phyloP scores from a whole-genome alignment of 2,113 vertebrate genomes.

The Mystacornis crossleyi region DNA sequence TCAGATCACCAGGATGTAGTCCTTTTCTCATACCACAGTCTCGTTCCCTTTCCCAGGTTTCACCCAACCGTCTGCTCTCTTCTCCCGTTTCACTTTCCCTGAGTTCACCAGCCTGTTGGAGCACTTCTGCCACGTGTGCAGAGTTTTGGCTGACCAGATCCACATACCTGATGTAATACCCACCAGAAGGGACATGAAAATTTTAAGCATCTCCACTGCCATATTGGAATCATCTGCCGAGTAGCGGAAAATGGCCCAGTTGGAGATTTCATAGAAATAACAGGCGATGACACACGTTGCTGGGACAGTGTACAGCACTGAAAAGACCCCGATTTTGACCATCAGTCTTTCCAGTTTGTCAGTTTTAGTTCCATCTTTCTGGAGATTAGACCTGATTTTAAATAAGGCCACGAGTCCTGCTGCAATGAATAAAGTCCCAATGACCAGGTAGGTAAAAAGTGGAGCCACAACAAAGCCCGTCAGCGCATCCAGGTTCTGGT shows the following conservation, averaged over 20 bases:
- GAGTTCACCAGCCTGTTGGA: conserved; percentile 87
- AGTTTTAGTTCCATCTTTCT: conserved; percentile 98
- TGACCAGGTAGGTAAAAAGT: conserved; percentile 93
- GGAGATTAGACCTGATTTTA: conserved; percentile 98
- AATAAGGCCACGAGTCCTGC: conserved; percentile 95
- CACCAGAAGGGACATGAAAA: conserved; percentile 96
- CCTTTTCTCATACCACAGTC: conserved; percentile 86
- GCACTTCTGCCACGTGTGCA: conserved; percentile 97
- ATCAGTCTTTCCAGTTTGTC: conserved; percentile 97
- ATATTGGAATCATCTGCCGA: conserved; percentile 89
- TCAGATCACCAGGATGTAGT: accelerated
- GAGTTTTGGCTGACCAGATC: conserved; percentile 99
- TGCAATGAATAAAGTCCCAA: conserved; percentile 95
- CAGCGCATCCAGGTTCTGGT: conserved; percentile 92
- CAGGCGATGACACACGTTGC: conserved; percentile 96
- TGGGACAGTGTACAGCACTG: conserved; percentile 96
- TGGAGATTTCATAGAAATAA: conserved; percentile 96
- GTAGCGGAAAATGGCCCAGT: conserved; percentile 90
- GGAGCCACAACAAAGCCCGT: conserved; percentile 97
- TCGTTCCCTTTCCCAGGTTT: conserved; percentile 94
- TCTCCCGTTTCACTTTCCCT: conserved; percentile 85
- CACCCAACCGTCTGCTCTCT: conserved; percentile 88
- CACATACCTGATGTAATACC: conserved; percentile 99
- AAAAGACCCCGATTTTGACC: conserved; percentile 99
- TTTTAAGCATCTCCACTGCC: conserved; percentile 96